Conservation (phyloP, 2,113 vertebrate species). For the Nesoenas mayeri region DNA sequence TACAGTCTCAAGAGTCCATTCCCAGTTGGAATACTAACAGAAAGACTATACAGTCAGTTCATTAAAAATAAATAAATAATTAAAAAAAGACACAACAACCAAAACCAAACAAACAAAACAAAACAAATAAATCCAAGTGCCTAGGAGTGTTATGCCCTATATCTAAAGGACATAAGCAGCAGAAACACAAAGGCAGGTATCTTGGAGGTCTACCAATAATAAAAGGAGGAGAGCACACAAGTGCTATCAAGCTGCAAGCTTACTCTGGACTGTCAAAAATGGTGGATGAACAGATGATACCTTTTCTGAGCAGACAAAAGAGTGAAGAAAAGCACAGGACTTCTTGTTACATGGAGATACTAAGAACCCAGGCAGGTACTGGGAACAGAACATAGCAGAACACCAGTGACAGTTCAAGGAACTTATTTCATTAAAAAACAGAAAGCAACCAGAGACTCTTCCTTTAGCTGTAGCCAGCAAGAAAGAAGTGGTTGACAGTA, state of each 20-base stretch:
- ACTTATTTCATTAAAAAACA: background rate
- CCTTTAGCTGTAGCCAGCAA: background rate
- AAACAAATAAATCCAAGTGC: background rate
- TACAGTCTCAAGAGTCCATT: background rate
- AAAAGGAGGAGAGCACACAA: background rate
- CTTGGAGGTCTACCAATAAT: background rate
- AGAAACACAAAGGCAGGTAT: background rate
- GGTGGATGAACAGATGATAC: background rate
- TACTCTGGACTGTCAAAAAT: background rate
- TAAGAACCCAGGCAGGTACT: background rate
- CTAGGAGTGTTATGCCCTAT: accelerated
- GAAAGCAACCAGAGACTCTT: background rate
- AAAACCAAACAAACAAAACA: background rate
- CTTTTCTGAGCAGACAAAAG: background rate
- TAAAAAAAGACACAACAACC: background rate
- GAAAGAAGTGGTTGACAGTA: background rate
- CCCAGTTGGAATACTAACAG: background rate
- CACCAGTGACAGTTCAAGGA: background rate
- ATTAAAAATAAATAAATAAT: background rate
- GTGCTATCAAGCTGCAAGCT: background rate
- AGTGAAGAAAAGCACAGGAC: background rate
- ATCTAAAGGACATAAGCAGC: background rate
- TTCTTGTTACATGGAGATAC: background rate
- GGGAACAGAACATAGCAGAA: background rate
- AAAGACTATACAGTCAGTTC: background rate